phyloP scores from a whole-genome alignment of 2,888 invertebrate species.

The Drosophila kanekoi region DNA sequence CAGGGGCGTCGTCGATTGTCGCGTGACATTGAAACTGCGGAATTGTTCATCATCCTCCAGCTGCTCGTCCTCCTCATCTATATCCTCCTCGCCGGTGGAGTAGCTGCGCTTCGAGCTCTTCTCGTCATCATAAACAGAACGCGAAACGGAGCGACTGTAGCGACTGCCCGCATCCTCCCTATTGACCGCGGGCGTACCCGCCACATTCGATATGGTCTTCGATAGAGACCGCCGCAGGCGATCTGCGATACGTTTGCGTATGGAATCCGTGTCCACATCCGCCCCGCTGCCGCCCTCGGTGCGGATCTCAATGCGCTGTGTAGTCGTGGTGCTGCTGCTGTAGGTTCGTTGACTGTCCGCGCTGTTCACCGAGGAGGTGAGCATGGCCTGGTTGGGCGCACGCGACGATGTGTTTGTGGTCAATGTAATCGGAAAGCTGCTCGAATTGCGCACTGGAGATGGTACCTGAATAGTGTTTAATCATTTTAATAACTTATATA shows the following conservation, averaged over 20 bases:
- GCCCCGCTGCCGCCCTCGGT: slow-evolving; percentile 55
- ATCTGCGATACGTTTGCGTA: slow-evolving; percentile 81
- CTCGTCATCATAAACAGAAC: slow-evolving; percentile 83
- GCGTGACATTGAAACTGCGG: slow-evolving; percentile 73
- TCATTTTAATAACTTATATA: background rate
- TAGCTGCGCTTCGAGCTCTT: slow-evolving; percentile 81
- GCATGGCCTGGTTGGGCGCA: slow-evolving; percentile 46
- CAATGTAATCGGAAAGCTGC: slow-evolving; percentile 71
- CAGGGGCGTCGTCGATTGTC: slow-evolving; percentile 46
- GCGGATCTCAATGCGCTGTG: slow-evolving; percentile 81
- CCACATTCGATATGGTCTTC: slow-evolving; percentile 71
- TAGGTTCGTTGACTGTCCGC: slow-evolving; percentile 63
- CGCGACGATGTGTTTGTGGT: slow-evolving; percentile 76
- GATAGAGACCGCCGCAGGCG: slow-evolving; percentile 83
- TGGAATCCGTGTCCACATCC: slow-evolving; percentile 71
- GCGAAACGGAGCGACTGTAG: slow-evolving; percentile 77
- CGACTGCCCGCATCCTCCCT: slow-evolving; percentile 71
- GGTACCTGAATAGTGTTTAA: slow-evolving; percentile 24
- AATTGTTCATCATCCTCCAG: slow-evolving; percentile 59
- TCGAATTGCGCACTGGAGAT: slow-evolving; percentile 41
- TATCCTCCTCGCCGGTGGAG: slow-evolving; percentile 69
- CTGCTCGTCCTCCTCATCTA: slow-evolving; percentile 56
- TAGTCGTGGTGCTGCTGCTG: slow-evolving; percentile 74
- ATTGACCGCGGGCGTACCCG: slow-evolving; percentile 61
- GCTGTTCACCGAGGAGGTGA: slow-evolving; percentile 77